Evolutionary conservation across 2,797 vertebrate species (phyloP).

Genomic region (Xerus rutilus): DNA sequence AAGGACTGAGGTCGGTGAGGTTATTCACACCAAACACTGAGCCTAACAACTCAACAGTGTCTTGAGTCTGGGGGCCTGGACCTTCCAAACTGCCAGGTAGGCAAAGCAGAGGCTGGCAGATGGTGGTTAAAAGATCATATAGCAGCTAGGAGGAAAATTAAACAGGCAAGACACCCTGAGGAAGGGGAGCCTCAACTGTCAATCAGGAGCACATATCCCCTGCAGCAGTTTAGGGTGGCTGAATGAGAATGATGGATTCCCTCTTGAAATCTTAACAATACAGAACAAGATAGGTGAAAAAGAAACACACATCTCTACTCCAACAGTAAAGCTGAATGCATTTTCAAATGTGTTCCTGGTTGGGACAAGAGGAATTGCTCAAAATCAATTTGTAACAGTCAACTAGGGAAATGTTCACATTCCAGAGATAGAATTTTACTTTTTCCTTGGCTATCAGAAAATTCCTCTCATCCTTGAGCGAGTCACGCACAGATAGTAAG

Average conservation of each 20-base stretch:
- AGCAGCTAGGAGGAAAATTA: background rate
- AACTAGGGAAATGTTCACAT: constrained; percentile 50
- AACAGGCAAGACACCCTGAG: background rate
- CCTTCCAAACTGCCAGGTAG: background rate
- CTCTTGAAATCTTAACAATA: constrained; percentile 12
- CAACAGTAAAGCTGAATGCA: background rate
- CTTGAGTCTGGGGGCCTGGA: background rate
- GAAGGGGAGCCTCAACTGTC: background rate
- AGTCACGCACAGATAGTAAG: background rate
- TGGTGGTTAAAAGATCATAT: background rate
- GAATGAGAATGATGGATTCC: background rate
- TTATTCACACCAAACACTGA: background rate
- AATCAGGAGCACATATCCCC: background rate
- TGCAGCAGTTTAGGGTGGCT: background rate
- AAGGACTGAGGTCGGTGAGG: background rate
- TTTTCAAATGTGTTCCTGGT: background rate
- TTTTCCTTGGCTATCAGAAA: constrained; percentile 51
- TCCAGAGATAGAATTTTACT: constrained; percentile 68
- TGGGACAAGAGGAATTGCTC: constrained; percentile 9
- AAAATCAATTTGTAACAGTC: constrained; percentile 49
- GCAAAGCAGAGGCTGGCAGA: background rate
- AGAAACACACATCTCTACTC: background rate
- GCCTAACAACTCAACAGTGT: background rate
- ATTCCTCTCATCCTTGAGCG: constrained; percentile 27
- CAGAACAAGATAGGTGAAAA: background rate